Evolutionary conservation across 2,888 invertebrate species (phyloP).

Genomic region (Caenorhabditis parvicauda): DNA sequence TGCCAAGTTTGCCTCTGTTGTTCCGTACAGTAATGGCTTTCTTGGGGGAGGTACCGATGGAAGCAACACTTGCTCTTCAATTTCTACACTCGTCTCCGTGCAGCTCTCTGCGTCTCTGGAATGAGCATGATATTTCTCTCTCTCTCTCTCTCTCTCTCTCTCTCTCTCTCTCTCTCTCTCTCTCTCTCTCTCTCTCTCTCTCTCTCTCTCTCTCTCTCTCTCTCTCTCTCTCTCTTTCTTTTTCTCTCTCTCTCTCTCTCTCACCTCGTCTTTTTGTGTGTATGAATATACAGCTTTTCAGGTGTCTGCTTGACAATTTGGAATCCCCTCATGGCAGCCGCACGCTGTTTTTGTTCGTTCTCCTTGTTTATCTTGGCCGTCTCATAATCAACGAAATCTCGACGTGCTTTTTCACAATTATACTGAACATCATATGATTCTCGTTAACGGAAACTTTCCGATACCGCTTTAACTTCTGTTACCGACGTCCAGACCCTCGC

Average conservation of each 20-base stretch:
- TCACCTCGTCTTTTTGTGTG: constrained; percentile 7
- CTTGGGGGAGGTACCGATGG: constrained; percentile 8
- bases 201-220: neutral
- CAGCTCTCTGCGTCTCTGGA: neutral
- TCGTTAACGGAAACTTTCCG: no score
- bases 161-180: constrained; percentile 2
- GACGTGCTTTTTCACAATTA: no score
- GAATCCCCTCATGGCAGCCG: no score
- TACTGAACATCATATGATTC: no score
- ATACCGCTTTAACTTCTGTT: no score
- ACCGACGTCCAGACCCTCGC: no score
- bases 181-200: constrained; percentile 1
- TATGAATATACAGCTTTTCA: no score
- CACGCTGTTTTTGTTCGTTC: no score
- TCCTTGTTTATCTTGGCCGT: no score
- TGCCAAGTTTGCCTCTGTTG: neutral
- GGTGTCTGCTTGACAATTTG: no score
- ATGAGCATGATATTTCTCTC: no score
- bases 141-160: constrained; percentile 7
- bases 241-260: constrained; percentile 12
- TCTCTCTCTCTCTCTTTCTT: constrained; percentile 12
- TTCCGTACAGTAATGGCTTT: neutral
- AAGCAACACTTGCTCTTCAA: neutral
- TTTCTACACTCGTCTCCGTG: constrained; percentile 12
- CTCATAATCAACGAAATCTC: no score